phyloP scores from a whole-genome alignment of 2,888 invertebrate genomes.

The Ectropis crepuscularia region DNA sequence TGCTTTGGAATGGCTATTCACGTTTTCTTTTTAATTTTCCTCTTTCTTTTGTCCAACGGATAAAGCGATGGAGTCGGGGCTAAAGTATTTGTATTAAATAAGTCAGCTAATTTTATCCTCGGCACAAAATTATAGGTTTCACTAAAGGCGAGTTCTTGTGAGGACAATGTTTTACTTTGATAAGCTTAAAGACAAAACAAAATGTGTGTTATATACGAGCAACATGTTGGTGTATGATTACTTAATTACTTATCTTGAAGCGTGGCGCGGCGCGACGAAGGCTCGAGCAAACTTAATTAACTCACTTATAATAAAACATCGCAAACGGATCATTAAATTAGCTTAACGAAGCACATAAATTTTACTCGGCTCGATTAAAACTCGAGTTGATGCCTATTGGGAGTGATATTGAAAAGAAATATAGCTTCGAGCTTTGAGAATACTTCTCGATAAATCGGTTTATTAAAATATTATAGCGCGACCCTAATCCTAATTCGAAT shows the following conservation, averaged over 20 bases:
- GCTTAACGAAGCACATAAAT: slow-evolving; percentile 49
- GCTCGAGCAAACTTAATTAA: slow-evolving; percentile 63
- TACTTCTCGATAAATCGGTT: slow-evolving; percentile 10
- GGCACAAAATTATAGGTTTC: slow-evolving; percentile 18
- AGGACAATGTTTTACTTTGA: slow-evolving; percentile 14
- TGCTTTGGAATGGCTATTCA: slow-evolving; percentile 57
- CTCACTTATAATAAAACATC: slow-evolving; percentile 60
- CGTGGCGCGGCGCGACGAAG: slow-evolving; percentile 35
- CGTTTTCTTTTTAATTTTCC: slow-evolving; percentile 56
- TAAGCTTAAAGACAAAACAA: slow-evolving; percentile 16
- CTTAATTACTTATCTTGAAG: slow-evolving; percentile 50
- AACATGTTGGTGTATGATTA: slow-evolving; percentile 42
- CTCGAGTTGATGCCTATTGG: slow-evolving; percentile 19
- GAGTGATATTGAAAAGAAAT: slow-evolving; percentile 26
- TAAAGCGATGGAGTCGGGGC: slow-evolving; percentile 32
- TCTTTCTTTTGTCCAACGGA: slow-evolving; percentile 49
- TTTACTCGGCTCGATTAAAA: slow-evolving; percentile 28
- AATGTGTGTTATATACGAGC: slow-evolving; percentile 35
- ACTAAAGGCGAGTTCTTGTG: slow-evolving; percentile 7
- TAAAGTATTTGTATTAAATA: slow-evolving; percentile 28
- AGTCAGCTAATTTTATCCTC: slow-evolving; percentile 26
- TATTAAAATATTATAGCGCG: slow-evolving; percentile 21
- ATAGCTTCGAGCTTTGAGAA: slow-evolving; percentile 14
- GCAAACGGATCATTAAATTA: slow-evolving; percentile 57
- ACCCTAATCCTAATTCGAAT: slow-evolving; percentile 24